A percentile compares a stretch with the other conserved stretches of the same genome.
Evolutionary conservation across 2,797 vertebrate species (phyloP).

Genomic region (Diglossa cyanea): DNA sequence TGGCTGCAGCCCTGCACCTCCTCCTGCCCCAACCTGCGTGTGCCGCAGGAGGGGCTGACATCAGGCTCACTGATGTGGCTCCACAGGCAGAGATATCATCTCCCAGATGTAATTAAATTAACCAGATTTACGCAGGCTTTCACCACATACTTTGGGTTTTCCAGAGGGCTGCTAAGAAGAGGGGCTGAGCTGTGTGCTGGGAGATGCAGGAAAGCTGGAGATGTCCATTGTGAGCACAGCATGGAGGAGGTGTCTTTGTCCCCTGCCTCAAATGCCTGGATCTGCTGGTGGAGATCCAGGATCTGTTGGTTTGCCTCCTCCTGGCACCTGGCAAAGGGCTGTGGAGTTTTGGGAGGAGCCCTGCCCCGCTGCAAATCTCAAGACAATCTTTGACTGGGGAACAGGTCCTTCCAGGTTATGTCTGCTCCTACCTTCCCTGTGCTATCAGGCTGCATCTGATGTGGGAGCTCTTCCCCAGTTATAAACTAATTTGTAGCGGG

Average conservation of each 20-base stretch:
- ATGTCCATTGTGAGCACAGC: neutral
- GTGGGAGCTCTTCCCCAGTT: neutral
- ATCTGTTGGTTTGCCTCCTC: neutral
- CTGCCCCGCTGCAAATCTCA: neutral
- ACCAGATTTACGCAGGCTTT: neutral
- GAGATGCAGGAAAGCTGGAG: neutral
- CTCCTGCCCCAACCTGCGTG: slow-evolving; percentile 67
- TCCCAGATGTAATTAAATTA: slow-evolving; percentile 53
- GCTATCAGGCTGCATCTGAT: slow-evolving; percentile 30
- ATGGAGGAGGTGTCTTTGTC: neutral
- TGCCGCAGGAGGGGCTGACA: slow-evolving; percentile 63
- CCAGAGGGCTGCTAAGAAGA: slow-evolving; percentile 9
- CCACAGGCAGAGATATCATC: slow-evolving; percentile 54
- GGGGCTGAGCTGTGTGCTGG: neutral
- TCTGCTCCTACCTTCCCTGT: slow-evolving; percentile 15
- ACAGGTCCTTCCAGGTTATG: slow-evolving; percentile 54
- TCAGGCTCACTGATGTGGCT: slow-evolving; percentile 31
- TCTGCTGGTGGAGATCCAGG: neutral
- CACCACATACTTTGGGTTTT: slow-evolving; percentile 21
- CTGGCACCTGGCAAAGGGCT: neutral
- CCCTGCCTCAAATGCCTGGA: neutral
- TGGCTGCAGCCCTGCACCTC: neutral
- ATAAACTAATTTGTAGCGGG: slow-evolving; percentile 57
- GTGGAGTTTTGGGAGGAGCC: neutral
- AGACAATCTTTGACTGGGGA: neutral